A percentile compares a stretch with the other conserved stretches of the same genome.
Evolutionary conservation across 2,113 vertebrate species (phyloP).

Genomic region (Ancistrus triradiatus): DNA sequence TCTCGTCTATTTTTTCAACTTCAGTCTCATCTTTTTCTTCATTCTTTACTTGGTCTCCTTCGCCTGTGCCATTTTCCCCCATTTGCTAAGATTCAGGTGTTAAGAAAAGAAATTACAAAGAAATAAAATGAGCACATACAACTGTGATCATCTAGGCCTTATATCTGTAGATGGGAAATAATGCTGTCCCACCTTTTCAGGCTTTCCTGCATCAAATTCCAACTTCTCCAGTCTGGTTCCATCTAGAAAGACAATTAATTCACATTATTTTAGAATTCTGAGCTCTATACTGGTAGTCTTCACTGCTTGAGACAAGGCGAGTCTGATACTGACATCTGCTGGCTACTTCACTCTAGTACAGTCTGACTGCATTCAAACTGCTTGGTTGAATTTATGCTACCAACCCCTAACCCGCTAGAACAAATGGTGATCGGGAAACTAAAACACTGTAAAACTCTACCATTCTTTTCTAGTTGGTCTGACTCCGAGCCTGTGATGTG

Average conservation of each 20-base stretch:
- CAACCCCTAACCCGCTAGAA: too few relatives aligned
- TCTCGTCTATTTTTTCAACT: constrained; percentile 40
- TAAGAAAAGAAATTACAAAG: constrained; percentile 1
- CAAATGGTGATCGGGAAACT: too few relatives aligned
- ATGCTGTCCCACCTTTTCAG: constrained; percentile 20
- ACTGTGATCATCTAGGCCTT: too few relatives aligned
- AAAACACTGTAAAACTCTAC: constrained; percentile 58
- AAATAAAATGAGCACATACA: too few relatives aligned
- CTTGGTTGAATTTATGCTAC: not conserved
- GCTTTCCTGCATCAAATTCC: constrained; percentile 32
- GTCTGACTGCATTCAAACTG: not conserved
- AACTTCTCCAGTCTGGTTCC: constrained; percentile 24
- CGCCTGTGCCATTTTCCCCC: constrained; percentile 12
- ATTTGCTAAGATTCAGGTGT: not conserved
- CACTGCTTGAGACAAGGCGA: too few relatives aligned
- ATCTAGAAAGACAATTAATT: constrained; percentile 16
- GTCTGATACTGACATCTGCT: constrained; percentile 2
- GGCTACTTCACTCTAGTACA: not conserved
- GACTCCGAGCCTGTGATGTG: constrained; percentile 72
- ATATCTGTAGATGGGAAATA: not conserved
- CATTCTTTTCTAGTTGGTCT: constrained; percentile 76
- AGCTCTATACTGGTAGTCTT: too few relatives aligned
- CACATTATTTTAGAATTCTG: too few relatives aligned
- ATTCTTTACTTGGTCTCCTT: constrained; percentile 23
- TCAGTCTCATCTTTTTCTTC: constrained; percentile 48